Evolutionary conservation across 2,797 vertebrate species (phyloP), one percentile per base, ranked within the genome.

Genomic region (Hippopotamyrus pictus): DNA sequence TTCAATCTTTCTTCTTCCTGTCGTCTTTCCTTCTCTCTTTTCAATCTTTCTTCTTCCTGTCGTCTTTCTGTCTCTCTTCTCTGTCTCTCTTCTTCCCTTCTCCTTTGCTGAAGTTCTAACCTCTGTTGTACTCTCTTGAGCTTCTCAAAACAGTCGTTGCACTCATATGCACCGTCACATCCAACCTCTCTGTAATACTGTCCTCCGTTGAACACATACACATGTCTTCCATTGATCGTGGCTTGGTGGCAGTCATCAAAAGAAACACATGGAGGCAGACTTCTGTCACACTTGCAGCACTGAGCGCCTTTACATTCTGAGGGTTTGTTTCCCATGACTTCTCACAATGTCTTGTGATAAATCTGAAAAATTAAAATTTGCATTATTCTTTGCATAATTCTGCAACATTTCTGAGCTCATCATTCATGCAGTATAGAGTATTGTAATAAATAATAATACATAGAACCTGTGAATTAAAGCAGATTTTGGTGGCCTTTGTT

Each of bases 121-220:
- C 22, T 62, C 53, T 84, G 33, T 37, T 41, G 14, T 7, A 86
- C 79, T 44, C 33, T 65, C 46, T 37, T 62, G 9, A 1, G 51
- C 37, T 12, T 48, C 2, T 57, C 0, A 82, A 89, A 89, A 51
- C 89, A 89, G 76, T 73, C n/a, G 2, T 2, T 1, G 22, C 89
- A 89, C 37, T 86, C 82, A 44, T 89, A 17, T 1, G 48, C 12
- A 86, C 37, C 37, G 11, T 85, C 48, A 54, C 37, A 9, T 25
- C 89, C 89, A 29, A 89, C 89, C 19, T 89, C 82, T n/a, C 89
- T 46, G 59, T 85, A 89, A 51, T 89, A 89, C 33, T 89, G 17
- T 5, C 89, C 89, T 5, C 25, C 8, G 8, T 88, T 88, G 17
- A 44, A 88, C 29, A 88, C 88, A 88, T 88, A 79, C 44, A 73